Conservation (phyloP, 2,113 vertebrate genomes). For the Muntiacus reevesi region DNA sequence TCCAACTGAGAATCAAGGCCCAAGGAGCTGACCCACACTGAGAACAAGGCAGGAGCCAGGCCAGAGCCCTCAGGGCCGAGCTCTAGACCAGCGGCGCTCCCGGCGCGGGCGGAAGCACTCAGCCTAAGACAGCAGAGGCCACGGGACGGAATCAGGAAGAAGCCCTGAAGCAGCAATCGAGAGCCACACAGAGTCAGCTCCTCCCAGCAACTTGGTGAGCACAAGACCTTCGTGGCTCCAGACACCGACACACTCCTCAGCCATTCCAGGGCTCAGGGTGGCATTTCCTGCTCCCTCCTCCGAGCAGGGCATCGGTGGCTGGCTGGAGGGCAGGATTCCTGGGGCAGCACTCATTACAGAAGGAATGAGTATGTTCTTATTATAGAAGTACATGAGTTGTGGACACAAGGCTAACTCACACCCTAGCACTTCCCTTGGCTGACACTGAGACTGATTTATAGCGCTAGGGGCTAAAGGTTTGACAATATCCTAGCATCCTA, state of each 20-base stretch:
- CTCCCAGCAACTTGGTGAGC: constrained; percentile 71
- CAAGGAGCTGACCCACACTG: constrained; percentile 56
- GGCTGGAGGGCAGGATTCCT: constrained; percentile 64
- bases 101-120: constrained; percentile 48
- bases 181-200: constrained; percentile 72
- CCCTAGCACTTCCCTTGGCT: constrained; percentile 30
- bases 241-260: constrained; percentile 46
- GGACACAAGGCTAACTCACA: neutral
- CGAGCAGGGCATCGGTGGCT: constrained; percentile 61
- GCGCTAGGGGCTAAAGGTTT: constrained; percentile 21
- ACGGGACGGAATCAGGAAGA: constrained; percentile 64
- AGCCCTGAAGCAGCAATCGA: constrained; percentile 60
- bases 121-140: constrained; percentile 65
- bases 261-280: constrained; percentile 26
- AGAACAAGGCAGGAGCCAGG: neutral
- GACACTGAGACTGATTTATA: constrained; percentile 31
- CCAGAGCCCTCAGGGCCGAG: constrained; percentile 53
- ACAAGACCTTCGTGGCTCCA: constrained; percentile 70
- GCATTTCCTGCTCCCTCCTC: constrained; percentile 62
- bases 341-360: constrained; percentile 3
- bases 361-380: neutral
- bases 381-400: neutral
- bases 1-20: constrained; percentile 44
- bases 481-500: constrained; percentile 27
- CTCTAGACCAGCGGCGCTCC: constrained; percentile 58